Base-by-base conservation (phyloP, 64 coral and sea anemone species). In the Hydrozoanthus tunicans region DNA sequence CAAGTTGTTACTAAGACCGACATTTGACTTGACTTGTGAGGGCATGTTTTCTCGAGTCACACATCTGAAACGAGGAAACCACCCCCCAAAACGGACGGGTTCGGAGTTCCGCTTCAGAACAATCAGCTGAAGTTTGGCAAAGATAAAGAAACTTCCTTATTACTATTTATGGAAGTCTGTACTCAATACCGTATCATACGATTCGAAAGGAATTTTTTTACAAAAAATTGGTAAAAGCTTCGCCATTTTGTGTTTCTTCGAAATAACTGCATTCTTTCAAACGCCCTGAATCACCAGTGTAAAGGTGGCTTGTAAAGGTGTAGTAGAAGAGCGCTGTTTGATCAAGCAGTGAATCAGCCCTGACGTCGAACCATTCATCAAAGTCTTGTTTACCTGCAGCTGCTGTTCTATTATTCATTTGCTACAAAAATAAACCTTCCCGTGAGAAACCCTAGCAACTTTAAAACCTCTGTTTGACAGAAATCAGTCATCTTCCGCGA, bases 381-480 rank as follows among this genome's bases (percentile, higher is more conserved):
- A 32, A 88, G 74, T 88, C 74, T 52, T 51, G 23, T 55, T 56
- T 24, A 71, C 64, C 68, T 59, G 68, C 84, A 25, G 84, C 20
- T 25, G 69, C 68, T 59, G 68, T 43, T 74, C 10, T 59, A 88
- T 88, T 73, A 88, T 88, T 88, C 23, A 88, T 88, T 12, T 55
- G 20, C 11, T n/a, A 51, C 84, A 6, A 88, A 88, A 74, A 88
- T 88, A 88, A 64, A 17, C 20, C 74, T 88, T 88, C 84, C 56
- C 84, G 52, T 61, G 84, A 88, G 69, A 86, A 86, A 72, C 82
- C 7, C 17, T 55, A 11, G 10, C 6, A 52, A 27, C 25, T 27
- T 51, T 12, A 52, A 51, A 27, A 12, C 14, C 51, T 9, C 15
- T 72, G 17, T 26, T 14, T 70, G n/a, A 73, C 66, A 24, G 68